A percentile compares a stretch with the other conserved stretches of the same genome.
phyloP scores from a whole-genome alignment of 2,113 vertebrate species.

The Urocolius indicus region DNA sequence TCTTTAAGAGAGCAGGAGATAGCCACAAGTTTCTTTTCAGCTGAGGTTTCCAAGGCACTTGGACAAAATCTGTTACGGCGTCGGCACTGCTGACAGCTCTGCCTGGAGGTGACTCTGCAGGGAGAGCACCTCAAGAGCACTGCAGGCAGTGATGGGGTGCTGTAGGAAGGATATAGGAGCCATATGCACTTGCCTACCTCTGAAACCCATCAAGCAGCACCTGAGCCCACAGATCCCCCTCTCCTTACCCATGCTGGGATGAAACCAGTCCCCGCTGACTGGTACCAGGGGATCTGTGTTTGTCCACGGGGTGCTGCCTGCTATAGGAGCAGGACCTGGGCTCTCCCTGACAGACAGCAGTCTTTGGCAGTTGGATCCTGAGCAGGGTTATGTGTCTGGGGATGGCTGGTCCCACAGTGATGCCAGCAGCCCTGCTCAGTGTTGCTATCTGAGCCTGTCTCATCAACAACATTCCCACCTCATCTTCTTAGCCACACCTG shows the following conservation, averaged over 20 bases:
- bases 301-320: background rate
- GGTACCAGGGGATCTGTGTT: background rate
- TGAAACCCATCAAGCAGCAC: background rate
- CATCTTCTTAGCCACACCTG: background rate
- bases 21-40: conserved; percentile 58
- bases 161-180: background rate
- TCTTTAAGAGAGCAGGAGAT: conserved; percentile 1
- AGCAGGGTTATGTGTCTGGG: too few species aligned
- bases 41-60: conserved; percentile 40
- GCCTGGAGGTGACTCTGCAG: conserved; percentile 29
- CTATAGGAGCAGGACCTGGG: background rate
- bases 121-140: background rate
- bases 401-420: background rate
- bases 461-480: fast-evolving
- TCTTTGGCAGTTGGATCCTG: background rate
- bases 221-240: fast-evolving
- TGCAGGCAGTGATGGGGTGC: background rate
- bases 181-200: background rate
- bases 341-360: background rate
- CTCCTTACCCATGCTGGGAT: background rate
- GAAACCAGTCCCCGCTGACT: background rate
- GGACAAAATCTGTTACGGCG: background rate
- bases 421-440: background rate
- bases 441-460: background rate
- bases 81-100: conserved; percentile 35